phyloP scores from a whole-genome alignment of 2,797 vertebrate genomes.

The Argentina silus region DNA sequence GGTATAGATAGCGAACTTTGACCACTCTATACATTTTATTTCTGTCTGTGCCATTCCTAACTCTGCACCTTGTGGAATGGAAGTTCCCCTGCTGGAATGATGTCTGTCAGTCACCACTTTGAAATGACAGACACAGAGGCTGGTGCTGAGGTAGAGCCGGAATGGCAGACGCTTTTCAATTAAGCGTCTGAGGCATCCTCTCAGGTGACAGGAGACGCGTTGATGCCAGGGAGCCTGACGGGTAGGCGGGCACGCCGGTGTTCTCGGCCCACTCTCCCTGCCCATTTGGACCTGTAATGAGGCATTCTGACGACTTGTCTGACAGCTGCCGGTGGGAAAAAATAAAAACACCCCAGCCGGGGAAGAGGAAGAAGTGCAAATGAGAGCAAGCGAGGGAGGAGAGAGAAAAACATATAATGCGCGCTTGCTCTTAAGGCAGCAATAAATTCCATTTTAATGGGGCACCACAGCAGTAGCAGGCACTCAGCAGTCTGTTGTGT shows the following conservation, averaged over 20 bases:
- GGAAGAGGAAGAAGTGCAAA: constrained; percentile 2
- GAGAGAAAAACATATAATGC: constrained; percentile 52
- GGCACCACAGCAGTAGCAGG: constrained; percentile 71
- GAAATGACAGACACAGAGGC: too few species aligned
- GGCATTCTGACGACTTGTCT: constrained; percentile 61
- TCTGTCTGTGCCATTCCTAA: too few species aligned
- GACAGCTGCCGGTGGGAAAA: constrained; percentile 30
- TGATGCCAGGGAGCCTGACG: not conserved
- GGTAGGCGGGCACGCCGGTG: not conserved
- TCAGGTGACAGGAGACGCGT: constrained; percentile 1
- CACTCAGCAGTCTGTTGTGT: constrained; percentile 77
- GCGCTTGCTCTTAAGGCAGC: constrained; percentile 72
- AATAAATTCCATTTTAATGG: constrained; percentile 78
- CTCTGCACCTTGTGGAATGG: too few species aligned
- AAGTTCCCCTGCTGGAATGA: too few species aligned
- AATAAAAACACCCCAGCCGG: not conserved
- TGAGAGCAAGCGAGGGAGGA: constrained; percentile 4
- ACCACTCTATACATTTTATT: too few species aligned
- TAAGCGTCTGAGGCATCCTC: constrained; percentile 10
- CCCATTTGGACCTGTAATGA: constrained; percentile 17
- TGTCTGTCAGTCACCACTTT: too few species aligned
- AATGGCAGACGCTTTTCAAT: constrained; percentile 6
- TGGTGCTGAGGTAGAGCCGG: too few species aligned
- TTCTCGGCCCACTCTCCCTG: not conserved
- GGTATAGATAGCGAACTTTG: too few species aligned